Base-by-base conservation (phyloP, 2,113 vertebrate genomes). In the Plestiodon gilberti region DNA sequence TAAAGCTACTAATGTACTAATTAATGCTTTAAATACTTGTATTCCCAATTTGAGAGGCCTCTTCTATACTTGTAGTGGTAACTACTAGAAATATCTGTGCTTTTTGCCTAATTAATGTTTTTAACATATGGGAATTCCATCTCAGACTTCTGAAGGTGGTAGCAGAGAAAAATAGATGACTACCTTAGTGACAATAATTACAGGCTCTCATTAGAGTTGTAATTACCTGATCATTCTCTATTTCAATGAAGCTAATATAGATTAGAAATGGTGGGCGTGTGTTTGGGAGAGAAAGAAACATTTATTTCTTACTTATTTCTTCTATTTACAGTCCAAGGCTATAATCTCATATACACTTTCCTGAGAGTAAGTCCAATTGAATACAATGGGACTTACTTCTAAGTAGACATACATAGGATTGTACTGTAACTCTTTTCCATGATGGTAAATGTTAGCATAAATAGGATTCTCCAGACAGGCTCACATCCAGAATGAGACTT, bases 31-130 rank as follows among this genome's bases (percentile, higher is more conserved):
- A 70, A 82, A 82, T 69, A 82, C 64, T 25, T n/a, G 0, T 3
- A 69, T 89, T 89, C 88, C 18, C 35, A 89, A 75, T 71, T 87
- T 90, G 90, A 82, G 87, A 59, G 67, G 0, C 65, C 9, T 82
- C 14, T 59, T 76, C 52, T 81, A 13, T 75, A 35, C 52, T 81
- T 87, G 25, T 23, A 82, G 28, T 1, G 91, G 48, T 88, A 89
- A 84, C 4, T 85, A 81, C 2, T 1, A 40, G 0, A 40, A 90
- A 89, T 82, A 76, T 23, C 3, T 67, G 48, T 85, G 28, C 0
- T 20, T 48, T 82, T 86, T 77, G 15, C 52, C 67, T 38, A n/a
- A 81, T 79, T 33, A 15, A 89, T 78, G 52, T 22, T 52, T 55
- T 61, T 30, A 30, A 57, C 76, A 78, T 85, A 64, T 11, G 90